Conservation (phyloP, 2,113 vertebrate species). For the Vidua macroura region DNA sequence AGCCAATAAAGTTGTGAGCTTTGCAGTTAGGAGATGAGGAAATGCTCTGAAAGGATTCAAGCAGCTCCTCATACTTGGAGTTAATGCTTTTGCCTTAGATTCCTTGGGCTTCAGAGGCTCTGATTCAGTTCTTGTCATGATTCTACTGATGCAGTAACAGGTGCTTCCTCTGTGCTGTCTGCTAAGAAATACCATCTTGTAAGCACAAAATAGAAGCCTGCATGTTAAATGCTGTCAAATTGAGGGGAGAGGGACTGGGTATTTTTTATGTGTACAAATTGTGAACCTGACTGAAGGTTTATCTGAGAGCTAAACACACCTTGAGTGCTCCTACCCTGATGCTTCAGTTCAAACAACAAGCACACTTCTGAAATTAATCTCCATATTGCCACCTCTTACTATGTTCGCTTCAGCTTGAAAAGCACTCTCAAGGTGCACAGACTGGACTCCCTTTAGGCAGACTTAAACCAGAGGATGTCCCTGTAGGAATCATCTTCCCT, state of each 20-base stretch:
- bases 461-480: neutral
- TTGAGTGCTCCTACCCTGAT: neutral
- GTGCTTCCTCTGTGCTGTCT: neutral
- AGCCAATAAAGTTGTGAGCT: neutral
- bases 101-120: neutral
- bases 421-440: neutral
- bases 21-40: neutral
- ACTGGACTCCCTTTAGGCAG: neutral
- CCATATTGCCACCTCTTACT: neutral
- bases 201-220: neutral
- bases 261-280: neutral
- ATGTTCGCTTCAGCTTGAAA: fast-evolving
- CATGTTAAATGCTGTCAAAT: neutral
- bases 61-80: neutral
- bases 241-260: neutral
- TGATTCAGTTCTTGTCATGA: constrained; percentile 16
- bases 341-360: neutral
- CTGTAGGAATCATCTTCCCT: neutral
- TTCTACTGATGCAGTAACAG: constrained; percentile 14
- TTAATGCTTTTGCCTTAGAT: neutral
- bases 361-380: neutral
- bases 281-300: neutral
- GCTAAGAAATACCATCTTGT: neutral
- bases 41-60: neutral
- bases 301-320: neutral